Evolutionary conservation across 2,113 vertebrate species (phyloP).

Genomic region (Suncus etruscus): DNA sequence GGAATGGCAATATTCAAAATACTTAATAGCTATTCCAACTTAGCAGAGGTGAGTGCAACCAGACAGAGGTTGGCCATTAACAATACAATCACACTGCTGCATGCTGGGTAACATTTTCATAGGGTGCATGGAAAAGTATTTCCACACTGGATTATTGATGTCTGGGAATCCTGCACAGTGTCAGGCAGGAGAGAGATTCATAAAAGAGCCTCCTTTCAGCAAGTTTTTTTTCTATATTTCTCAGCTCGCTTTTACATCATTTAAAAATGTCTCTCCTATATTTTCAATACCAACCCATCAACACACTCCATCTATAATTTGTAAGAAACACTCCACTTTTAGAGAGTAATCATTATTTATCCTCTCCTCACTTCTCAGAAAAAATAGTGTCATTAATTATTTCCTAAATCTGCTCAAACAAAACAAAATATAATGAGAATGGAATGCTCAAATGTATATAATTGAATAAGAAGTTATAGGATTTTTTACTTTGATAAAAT

Average conservation of each 20-base stretch:
- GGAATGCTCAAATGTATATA: not conserved
- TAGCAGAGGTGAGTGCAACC: not conserved
- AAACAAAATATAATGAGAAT: constrained; percentile 30
- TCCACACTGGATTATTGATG: not conserved
- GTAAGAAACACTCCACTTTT: not conserved
- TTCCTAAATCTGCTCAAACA: not conserved
- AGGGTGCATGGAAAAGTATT: constrained; percentile 12
- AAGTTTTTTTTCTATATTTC: not conserved
- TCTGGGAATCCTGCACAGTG: not conserved
- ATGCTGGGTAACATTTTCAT: not conserved
- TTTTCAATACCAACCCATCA: constrained; percentile 16
- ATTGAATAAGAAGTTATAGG: constrained; percentile 31
- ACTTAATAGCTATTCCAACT: not conserved
- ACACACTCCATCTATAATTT: constrained; percentile 3
- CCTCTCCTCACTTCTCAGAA: not conserved
- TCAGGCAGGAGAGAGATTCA: not conserved
- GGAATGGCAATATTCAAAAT: not conserved
- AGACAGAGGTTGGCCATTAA: not conserved
- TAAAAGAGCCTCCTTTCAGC: not conserved
- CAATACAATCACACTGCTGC: not conserved
- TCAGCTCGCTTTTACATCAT: constrained; percentile 35
- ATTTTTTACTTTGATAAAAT: constrained; percentile 50
- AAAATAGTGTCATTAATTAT: not conserved
- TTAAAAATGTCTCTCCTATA: constrained; percentile 39
- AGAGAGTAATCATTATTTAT: not conserved